phyloP scores from a whole-genome alignment of 2,888 invertebrate genomes.

The Drosophila nr. perissopoda region DNA sequence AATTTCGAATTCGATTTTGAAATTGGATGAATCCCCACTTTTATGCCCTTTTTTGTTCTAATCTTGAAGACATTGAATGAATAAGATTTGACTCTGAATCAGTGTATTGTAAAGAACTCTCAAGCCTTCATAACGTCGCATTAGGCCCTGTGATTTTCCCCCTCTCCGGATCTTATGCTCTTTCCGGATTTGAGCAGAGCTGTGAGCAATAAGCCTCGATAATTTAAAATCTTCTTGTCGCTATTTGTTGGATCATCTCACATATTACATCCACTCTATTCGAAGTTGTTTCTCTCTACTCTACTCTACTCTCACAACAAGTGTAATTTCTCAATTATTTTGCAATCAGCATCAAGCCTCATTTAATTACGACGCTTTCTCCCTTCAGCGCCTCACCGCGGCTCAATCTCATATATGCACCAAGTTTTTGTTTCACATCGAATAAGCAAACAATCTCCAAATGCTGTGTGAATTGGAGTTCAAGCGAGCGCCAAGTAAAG shows the following conservation, averaged over 20 bases:
- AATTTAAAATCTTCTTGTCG: not conserved
- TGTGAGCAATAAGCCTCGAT: not conserved
- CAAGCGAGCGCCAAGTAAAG: slow-evolving; percentile 53
- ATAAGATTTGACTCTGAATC: not conserved
- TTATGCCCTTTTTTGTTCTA: not conserved
- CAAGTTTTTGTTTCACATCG: slow-evolving; percentile 13
- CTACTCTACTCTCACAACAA: slow-evolving; percentile 7
- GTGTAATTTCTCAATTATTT: not conserved
- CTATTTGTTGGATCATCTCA: not conserved
- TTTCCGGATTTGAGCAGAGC: not conserved
- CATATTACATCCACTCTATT: not conserved
- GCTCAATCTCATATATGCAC: slow-evolving; percentile 2
- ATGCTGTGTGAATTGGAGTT: slow-evolving; percentile 65
- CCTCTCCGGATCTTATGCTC: not conserved
- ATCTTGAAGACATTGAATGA: not conserved
- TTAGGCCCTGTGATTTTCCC: not conserved
- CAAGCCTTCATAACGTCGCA: not conserved
- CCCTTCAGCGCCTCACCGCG: not conserved
- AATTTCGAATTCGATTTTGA: not conserved
- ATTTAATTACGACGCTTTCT: slow-evolving; percentile 9
- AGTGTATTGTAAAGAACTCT: not conserved
- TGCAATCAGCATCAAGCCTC: not conserved
- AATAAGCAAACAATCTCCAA: slow-evolving; percentile 64
- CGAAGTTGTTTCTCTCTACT: not conserved
- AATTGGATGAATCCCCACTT: not conserved